These are phyloP conservation scores for Sigmodon hispidus DNA, from an alignment of 2,113 vertebrate species.

Conservation along the genomic window DNA sequence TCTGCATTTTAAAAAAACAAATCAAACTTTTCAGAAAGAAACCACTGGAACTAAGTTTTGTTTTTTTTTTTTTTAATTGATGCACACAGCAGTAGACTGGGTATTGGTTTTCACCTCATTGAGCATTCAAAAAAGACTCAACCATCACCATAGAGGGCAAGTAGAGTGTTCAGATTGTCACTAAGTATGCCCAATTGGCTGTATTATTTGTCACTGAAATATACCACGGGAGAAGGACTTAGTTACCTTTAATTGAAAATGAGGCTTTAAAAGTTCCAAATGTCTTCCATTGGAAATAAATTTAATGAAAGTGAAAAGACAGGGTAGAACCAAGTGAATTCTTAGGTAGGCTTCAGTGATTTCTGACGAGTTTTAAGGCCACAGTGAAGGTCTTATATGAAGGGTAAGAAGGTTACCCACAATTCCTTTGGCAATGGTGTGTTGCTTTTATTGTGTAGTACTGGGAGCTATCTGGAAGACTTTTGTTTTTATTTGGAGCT, in stretches of 20 bases:
- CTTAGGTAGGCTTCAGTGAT: background rate
- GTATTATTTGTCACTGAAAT: background rate
- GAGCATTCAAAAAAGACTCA: background rate
- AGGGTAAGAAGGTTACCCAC: background rate
- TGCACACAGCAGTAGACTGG: background rate
- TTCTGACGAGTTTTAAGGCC: background rate
- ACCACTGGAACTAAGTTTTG: background rate
- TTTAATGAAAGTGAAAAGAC: background rate
- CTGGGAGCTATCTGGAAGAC: background rate
- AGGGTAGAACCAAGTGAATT: background rate
- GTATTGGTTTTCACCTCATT: background rate
- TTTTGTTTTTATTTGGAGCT: background rate
- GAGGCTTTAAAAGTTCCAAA: background rate
- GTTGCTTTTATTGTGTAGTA: background rate
- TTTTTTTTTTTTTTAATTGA: background rate
- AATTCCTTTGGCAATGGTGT: background rate
- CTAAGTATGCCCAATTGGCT: background rate
- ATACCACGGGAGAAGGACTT: background rate
- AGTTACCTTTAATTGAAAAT: slow-evolving; percentile 34
- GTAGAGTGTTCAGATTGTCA: background rate
- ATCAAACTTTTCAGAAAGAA: background rate
- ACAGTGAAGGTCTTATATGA: background rate
- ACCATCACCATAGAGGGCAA: background rate
- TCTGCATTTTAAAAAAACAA: background rate
- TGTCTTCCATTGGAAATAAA: background rate